Evolutionary conservation across 2,113 vertebrate genomes (phyloP).

Genomic region (Amphilophus citrinellus): DNA sequence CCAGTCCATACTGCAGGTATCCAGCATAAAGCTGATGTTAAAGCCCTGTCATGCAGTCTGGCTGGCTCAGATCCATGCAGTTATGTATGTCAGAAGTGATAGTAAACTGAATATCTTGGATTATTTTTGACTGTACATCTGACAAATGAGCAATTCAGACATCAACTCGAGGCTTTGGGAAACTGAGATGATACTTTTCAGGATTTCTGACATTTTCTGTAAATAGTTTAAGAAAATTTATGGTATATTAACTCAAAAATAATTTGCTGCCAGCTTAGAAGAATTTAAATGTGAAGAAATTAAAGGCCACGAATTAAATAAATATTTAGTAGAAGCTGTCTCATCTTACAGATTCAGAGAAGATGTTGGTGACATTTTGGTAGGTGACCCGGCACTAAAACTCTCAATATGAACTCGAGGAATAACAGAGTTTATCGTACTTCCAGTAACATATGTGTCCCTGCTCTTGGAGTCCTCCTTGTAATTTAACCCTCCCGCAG

Average conservation of each 20-base stretch:
- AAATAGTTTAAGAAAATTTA: neutral
- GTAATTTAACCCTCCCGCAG: slow-evolving; percentile 9
- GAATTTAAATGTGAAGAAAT: neutral
- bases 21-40: no score
- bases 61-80: neutral
- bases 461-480: slow-evolving; percentile 8
- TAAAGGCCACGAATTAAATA: neutral
- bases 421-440: neutral
- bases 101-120: no score
- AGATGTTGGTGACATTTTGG: neutral
- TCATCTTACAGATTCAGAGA: neutral
- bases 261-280: neutral
- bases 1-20: no score
- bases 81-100: no score
- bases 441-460: slow-evolving; percentile 39
- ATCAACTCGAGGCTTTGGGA: neutral
- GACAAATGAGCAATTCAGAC: neutral
- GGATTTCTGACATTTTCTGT: no score
- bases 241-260: neutral
- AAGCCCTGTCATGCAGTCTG: neutral
- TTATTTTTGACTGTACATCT: neutral
- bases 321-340: neutral
- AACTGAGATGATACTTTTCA: neutral
- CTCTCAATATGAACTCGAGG: neutral
- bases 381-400: slow-evolving; percentile 9